Evolutionary conservation across 2,113 vertebrate genomes (phyloP).

Genomic region (Mola mola): DNA sequence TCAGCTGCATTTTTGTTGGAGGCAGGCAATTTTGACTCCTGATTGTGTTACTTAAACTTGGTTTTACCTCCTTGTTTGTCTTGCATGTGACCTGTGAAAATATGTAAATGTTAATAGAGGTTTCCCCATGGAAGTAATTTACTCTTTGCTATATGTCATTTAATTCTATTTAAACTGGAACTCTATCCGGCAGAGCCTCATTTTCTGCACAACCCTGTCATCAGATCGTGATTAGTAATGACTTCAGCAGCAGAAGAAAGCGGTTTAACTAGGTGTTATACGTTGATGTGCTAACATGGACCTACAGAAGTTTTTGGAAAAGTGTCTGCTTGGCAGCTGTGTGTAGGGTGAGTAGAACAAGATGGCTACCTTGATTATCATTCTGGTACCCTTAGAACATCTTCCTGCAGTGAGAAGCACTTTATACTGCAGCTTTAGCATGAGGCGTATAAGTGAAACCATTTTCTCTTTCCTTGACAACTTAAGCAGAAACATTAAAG

Average conservation of each 20-base stretch:
- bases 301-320: slow-evolving; percentile 66
- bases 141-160: slow-evolving; percentile 37
- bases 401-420: slow-evolving; percentile 10
- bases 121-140: slow-evolving; percentile 30
- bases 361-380: slow-evolving; percentile 49
- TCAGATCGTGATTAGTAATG: slow-evolving; percentile 59
- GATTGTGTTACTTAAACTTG: slow-evolving; percentile 44
- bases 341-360: slow-evolving; percentile 55
- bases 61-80: slow-evolving; percentile 44
- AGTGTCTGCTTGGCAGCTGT: slow-evolving; percentile 48
- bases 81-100: slow-evolving; percentile 67
- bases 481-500: slow-evolving; percentile 75
- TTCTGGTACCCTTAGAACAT: slow-evolving; percentile 53
- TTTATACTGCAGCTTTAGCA: slow-evolving; percentile 24
- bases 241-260: slow-evolving; percentile 34
- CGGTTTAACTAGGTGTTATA: slow-evolving; percentile 16
- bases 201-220: slow-evolving; percentile 22
- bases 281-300: slow-evolving; percentile 28
- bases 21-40: slow-evolving; percentile 26
- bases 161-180: slow-evolving; percentile 40
- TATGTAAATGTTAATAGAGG: slow-evolving; percentile 54
- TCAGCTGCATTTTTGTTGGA: slow-evolving; percentile 37
- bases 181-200: slow-evolving; percentile 32
- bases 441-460: slow-evolving; percentile 81
- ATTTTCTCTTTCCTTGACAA: slow-evolving; percentile 85